Evolutionary conservation across 2,888 invertebrate genomes (phyloP).

Genomic region (Drosophila acutilabella): DNA sequence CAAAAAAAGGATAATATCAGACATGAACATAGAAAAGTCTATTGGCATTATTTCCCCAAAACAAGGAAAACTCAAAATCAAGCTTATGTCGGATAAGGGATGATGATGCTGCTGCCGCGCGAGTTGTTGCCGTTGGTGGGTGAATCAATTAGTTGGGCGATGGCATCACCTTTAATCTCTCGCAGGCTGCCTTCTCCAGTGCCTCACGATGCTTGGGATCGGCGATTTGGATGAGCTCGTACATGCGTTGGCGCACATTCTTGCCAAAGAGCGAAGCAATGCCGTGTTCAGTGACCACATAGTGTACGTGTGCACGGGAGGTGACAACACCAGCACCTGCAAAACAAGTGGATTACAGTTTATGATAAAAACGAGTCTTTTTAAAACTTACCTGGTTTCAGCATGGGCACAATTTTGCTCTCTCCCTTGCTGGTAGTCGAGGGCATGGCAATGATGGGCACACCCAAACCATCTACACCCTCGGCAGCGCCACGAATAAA

Average conservation of each 20-base stretch:
- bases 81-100: slow-evolving; percentile 2
- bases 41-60: slow-evolving; percentile 1
- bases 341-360: neutral
- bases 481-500: slow-evolving; percentile 96
- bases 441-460: slow-evolving; percentile 96
- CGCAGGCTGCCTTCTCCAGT: slow-evolving; percentile 95
- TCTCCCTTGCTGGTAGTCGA: slow-evolving; percentile 92
- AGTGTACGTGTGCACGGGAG: slow-evolving; percentile 95
- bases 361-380: neutral
- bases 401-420: slow-evolving; percentile 92
- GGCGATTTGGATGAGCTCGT: slow-evolving; percentile 94
- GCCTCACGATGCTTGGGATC: slow-evolving; percentile 94
- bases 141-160: slow-evolving; percentile 49
- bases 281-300: slow-evolving; percentile 96
- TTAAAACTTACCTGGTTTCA: slow-evolving; percentile 89
- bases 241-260: slow-evolving; percentile 94
- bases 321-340: slow-evolving; percentile 97
- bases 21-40: neutral
- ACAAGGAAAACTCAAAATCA: neutral
- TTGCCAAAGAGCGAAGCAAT: slow-evolving; percentile 96
- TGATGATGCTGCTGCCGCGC: neutral
- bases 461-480: slow-evolving; percentile 93
- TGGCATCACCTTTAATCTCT: slow-evolving; percentile 92
- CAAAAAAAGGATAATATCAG: slow-evolving; percentile 18
- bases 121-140: neutral